Base-by-base conservation (phyloP, 53 echinoderm and acorn worm species). In the Echinometra lucunter region DNA sequence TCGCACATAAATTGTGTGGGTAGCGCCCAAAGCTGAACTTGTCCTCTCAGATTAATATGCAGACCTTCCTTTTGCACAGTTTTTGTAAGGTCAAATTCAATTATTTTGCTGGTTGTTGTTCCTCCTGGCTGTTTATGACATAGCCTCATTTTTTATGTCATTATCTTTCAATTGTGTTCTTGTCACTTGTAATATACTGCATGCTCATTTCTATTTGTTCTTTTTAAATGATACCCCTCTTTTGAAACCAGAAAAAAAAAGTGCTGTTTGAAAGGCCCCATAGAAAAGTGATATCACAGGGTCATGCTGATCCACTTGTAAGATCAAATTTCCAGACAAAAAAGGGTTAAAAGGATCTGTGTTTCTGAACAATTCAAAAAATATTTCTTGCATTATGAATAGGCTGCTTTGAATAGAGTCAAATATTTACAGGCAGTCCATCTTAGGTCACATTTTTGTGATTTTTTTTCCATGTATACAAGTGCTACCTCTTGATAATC, bases 141-240 rank as follows among this genome's bases (percentile, higher is more conserved):
- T 78, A 42, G 35, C 42, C 72, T 78, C 78, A 78, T 78, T 78
- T 17, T 69, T 78, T 7, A 78, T 72, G 78, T 69, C 78, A 78
- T 42, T 42, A 78, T 42, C 10, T 42, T 78, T 19, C 38, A 40
- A 78, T 78, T 78, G 42, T 78, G 19, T 78, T 2, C 18, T 78
- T 63, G 63, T 63, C 63, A 63, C 8, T 63, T 63, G 19, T 63
- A 23, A 63, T 63, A 4, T 15, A 58, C 58, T 19, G 23, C 13
- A 13, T 53, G 53, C 53, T 13, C 53, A 34, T 72, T 32, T 40
- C 7, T 78, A 6, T 9, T 40, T 21, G 5, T 17, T 42, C 19
- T 18, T 78, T 75, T 38, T 40, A 23, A 10, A 40, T 5, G 78
- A 42, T 78, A 78, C 42, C 78, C 19, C 19, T 78, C 42, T 32